These are phyloP conservation scores for Stegastes partitus DNA, from an alignment of 2,113 vertebrate species.

Conservation along the genomic window DNA sequence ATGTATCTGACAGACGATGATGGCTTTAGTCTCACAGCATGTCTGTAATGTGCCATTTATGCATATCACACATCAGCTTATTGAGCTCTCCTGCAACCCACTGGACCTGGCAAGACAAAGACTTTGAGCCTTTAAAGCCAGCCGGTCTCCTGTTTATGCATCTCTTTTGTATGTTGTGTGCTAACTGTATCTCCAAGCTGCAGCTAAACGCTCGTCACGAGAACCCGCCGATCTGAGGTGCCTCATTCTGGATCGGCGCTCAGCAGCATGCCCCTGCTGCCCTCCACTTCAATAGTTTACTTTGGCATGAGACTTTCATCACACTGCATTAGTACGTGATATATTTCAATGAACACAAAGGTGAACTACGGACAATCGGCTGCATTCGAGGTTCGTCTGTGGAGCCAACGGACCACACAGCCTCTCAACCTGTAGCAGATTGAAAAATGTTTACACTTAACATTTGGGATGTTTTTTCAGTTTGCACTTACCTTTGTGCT, in stretches of 20 bases:
- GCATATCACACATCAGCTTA: slow-evolving; percentile 58
- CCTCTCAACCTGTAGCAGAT: slow-evolving; percentile 78
- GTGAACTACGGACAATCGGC: slow-evolving; percentile 37
- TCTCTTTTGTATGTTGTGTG: slow-evolving; percentile 32
- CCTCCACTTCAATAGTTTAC: slow-evolving; percentile 39
- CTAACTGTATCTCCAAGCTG: slow-evolving; percentile 46
- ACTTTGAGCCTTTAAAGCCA: slow-evolving; percentile 31
- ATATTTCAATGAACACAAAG: slow-evolving; percentile 30
- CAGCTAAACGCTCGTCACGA: slow-evolving; percentile 39
- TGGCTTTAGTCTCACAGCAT: slow-evolving; percentile 53
- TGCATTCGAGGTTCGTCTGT: slow-evolving; percentile 25
- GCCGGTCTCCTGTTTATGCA: slow-evolving; percentile 50
- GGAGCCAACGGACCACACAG: slow-evolving; percentile 20
- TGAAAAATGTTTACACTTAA: slow-evolving; percentile 82
- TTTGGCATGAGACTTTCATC: slow-evolving; percentile 40
- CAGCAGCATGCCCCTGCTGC: slow-evolving; percentile 45
- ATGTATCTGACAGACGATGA: slow-evolving; percentile 12
- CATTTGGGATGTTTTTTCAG: slow-evolving; percentile 60
- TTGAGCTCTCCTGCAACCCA: slow-evolving; percentile 23
- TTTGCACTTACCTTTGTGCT: slow-evolving; percentile 63
- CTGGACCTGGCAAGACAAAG: slow-evolving; percentile 30
- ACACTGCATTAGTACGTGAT: background rate
- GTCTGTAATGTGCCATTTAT: slow-evolving; percentile 71
- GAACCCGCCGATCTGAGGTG: slow-evolving; percentile 38
- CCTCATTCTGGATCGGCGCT: slow-evolving; percentile 38